Evolutionary conservation across 2,797 vertebrate genomes (phyloP).

Genomic region (Platyrinchus mystaceus): DNA sequence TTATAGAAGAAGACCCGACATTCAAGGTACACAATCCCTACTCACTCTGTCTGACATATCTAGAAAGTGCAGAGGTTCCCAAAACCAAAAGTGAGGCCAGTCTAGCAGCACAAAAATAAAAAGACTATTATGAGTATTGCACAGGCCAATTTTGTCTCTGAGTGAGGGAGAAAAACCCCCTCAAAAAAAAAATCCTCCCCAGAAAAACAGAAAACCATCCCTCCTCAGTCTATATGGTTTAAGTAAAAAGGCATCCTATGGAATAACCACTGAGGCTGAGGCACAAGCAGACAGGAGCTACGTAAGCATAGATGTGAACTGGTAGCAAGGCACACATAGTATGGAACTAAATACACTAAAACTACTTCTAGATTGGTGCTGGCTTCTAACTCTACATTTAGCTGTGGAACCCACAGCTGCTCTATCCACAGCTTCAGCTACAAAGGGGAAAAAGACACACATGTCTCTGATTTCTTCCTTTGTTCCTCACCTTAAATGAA

Average conservation of each 20-base stretch:
- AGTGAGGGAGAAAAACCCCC: not conserved
- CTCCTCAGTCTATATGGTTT: not conserved
- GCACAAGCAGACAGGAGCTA: not conserved
- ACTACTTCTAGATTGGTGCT: not conserved
- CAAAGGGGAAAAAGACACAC: not conserved
- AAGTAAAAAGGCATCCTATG: not conserved
- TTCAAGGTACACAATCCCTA: not conserved
- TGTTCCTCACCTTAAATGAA: not conserved
- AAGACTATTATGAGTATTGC: not conserved
- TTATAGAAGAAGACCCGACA: not conserved
- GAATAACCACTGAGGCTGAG: not conserved
- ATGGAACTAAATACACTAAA: not conserved
- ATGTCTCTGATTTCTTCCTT: not conserved
- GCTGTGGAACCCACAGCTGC: not conserved
- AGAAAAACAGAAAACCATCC: not conserved
- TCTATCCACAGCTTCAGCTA: not conserved
- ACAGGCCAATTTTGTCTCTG: not conserved
- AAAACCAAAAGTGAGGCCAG: not conserved
- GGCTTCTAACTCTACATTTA: not conserved
- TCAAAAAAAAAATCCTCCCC: not conserved
- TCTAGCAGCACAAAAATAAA: not conserved
- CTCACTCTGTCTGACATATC: not conserved
- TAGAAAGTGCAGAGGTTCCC: not conserved
- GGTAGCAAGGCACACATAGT: accelerated
- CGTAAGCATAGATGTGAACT: not conserved